phyloP scores from a whole-genome alignment of 1,140 invertebrate species.

The Euwallacea fornicatus region DNA sequence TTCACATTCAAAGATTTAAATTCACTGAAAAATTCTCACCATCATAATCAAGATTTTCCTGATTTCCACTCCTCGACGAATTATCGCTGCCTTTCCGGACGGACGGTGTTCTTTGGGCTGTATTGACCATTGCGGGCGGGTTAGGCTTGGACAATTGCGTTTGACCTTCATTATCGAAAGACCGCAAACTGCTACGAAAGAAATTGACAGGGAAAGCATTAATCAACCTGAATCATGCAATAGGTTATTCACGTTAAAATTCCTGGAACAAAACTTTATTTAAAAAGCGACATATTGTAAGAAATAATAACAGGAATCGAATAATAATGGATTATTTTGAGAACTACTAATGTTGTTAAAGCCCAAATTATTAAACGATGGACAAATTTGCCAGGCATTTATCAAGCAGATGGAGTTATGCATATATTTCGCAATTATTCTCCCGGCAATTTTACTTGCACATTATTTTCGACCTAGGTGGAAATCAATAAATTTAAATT shows the following conservation, averaged over 20 bases:
- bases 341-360: too few relatives aligned
- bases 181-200: slow-evolving; percentile 44
- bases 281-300: neutral
- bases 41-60: slow-evolving; percentile 49
- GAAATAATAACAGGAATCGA: too few relatives aligned
- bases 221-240: neutral
- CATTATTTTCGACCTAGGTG: too few relatives aligned
- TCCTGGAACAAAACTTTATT: neutral
- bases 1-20: slow-evolving; percentile 7
- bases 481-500: neutral
- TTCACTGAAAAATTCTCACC: slow-evolving; percentile 40
- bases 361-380: too few relatives aligned
- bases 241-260: neutral
- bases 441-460: too few relatives aligned
- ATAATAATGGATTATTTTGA: too few relatives aligned
- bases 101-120: slow-evolving; percentile 30
- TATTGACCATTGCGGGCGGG: slow-evolving; percentile 24
- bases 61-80: slow-evolving; percentile 26
- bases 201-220: slow-evolving; percentile 12
- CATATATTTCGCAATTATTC: too few relatives aligned
- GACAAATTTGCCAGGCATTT: neutral
- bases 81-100: slow-evolving; percentile 36
- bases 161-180: slow-evolving; percentile 43
- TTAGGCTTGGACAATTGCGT: slow-evolving; percentile 29
- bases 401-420: neutral